These are phyloP conservation scores for Labia minor DNA, from an alignment of 2,888 invertebrate genomes.

Conservation along the genomic window DNA sequence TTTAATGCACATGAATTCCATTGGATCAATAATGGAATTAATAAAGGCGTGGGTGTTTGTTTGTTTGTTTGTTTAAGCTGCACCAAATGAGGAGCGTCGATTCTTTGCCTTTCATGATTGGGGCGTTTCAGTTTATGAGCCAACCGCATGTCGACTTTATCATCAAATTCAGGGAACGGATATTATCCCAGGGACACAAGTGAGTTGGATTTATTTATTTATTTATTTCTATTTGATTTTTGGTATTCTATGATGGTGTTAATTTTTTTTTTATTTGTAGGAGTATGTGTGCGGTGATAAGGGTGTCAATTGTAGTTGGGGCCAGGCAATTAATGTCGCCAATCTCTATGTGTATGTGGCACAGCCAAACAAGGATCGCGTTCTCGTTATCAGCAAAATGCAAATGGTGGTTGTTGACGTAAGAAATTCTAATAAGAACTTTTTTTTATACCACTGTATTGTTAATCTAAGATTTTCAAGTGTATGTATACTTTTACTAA, in stretches of 20 bases:
- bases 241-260: neutral
- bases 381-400: constrained; percentile 58
- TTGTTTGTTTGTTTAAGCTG: constrained; percentile 34
- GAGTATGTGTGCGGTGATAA: constrained; percentile 62
- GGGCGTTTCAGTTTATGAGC: constrained; percentile 63
- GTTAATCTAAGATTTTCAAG: no score
- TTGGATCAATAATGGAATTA: no score
- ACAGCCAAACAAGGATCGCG: constrained; percentile 57
- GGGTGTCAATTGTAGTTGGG: constrained; percentile 57
- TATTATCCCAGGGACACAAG: constrained; percentile 59
- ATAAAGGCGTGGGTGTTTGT: no score
- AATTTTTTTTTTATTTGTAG: constrained; percentile 33
- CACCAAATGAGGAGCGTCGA: constrained; percentile 48
- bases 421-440: no score
- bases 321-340: constrained; percentile 57
- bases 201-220: constrained; percentile 28
- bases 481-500: no score
- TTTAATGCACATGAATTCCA: no score
- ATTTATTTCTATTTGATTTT: neutral
- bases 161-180: constrained; percentile 60
- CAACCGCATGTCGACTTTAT: constrained; percentile 54
- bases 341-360: constrained; percentile 60
- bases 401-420: constrained; percentile 62
- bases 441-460: no score
- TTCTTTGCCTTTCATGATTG: constrained; percentile 66